These are phyloP conservation scores for Eudemis profundana DNA, from an alignment of 2,888 invertebrate genomes.

Conservation along the genomic window DNA sequence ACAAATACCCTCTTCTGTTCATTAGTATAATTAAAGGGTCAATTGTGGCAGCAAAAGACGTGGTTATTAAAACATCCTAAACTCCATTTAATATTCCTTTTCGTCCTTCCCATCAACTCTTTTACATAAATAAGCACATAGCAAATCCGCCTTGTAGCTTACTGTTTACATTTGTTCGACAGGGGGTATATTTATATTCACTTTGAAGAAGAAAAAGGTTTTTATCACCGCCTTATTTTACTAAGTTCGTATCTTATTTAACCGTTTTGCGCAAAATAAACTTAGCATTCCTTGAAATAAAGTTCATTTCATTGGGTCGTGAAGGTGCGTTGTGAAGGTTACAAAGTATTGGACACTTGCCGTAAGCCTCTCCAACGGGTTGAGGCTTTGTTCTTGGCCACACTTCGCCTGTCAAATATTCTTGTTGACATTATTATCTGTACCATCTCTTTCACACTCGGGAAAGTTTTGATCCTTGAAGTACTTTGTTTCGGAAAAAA, in stretches of 20 bases:
- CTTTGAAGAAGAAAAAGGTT: slow-evolving; percentile 21
- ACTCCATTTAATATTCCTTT: background rate
- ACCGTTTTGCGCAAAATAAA: no score
- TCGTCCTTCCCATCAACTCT: background rate
- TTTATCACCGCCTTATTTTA: slow-evolving; percentile 1
- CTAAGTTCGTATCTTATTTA: no score
- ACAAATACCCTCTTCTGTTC: no score
- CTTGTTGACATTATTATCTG: slow-evolving; percentile 20
- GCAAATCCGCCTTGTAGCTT: slow-evolving; percentile 14
- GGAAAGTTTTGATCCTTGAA: background rate
- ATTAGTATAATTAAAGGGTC: background rate
- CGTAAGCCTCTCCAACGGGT: slow-evolving; percentile 10
- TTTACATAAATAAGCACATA: slow-evolving; percentile 10
- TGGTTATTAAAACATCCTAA: background rate
- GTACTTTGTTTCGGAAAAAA: no score
- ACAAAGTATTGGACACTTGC: background rate
- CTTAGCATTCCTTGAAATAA: background rate
- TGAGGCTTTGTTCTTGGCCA: slow-evolving; percentile 15
- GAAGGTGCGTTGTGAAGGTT: background rate
- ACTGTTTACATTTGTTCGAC: slow-evolving; percentile 4
- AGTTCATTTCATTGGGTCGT: background rate
- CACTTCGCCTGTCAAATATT: slow-evolving; percentile 19
- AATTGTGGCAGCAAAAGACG: background rate
- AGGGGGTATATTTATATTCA: slow-evolving; percentile 1
- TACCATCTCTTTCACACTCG: background rate